Conservation (phyloP, 2,797 vertebrate genomes). For the Salarias fasciatus region DNA sequence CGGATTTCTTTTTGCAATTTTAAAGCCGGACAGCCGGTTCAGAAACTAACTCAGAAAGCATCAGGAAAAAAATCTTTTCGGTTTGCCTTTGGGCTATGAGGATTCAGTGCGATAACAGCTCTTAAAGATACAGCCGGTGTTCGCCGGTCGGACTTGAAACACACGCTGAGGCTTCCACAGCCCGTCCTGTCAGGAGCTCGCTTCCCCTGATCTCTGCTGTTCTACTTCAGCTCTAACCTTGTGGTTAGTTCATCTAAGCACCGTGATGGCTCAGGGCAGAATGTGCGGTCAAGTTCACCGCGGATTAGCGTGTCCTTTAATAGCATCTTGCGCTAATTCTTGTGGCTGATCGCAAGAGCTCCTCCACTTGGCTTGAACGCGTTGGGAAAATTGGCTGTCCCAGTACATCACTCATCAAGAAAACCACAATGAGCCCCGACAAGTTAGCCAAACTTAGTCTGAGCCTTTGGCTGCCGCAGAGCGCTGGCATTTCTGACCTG, state of each 20-base stretch:
- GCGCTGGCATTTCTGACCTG: conserved; percentile 13
- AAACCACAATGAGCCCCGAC: conserved; percentile 38
- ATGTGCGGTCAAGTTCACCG: conserved; percentile 72
- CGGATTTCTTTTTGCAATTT: conserved; percentile 1
- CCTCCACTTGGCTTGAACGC: conserved; percentile 59
- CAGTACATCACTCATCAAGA: conserved; percentile 47
- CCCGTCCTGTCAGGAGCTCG: conserved; percentile 19
- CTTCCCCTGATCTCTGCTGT: conserved; percentile 26
- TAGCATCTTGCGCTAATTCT: conserved; percentile 73
- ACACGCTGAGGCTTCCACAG: conserved; percentile 2
- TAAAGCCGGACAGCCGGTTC: conserved; percentile 24
- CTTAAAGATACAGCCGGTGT: conserved; percentile 31
- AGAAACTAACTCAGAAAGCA: conserved; percentile 28
- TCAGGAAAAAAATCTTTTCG: conserved; percentile 3
- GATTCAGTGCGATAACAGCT: conserved; percentile 27
- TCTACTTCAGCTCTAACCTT: conserved; percentile 62
- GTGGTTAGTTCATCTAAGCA: conserved; percentile 65
- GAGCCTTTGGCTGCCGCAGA: conserved; percentile 12
- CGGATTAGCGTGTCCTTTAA: conserved; percentile 78
- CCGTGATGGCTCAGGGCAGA: conserved; percentile 51
- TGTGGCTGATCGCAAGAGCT: conserved; percentile 63
- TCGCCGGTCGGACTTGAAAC: conserved; percentile 24
- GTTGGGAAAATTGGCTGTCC: conserved; percentile 60
- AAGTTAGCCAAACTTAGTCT: conserved; percentile 35
- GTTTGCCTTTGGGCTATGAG: conserved; percentile 38